Evolutionary conservation across 2,797 vertebrate genomes (phyloP).

Genomic region (Falco biarmicus): DNA sequence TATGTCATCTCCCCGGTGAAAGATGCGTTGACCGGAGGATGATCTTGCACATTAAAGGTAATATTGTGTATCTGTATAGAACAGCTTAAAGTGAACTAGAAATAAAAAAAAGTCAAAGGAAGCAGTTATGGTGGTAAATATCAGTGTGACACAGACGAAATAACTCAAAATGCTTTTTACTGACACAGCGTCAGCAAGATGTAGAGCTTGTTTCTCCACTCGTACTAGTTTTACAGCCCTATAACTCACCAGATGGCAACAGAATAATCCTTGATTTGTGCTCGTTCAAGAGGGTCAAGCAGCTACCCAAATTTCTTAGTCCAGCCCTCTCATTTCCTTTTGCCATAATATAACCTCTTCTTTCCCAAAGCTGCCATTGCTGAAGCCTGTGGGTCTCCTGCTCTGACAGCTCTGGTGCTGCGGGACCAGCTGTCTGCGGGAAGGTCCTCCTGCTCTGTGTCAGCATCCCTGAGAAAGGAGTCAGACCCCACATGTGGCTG

Average conservation of each 20-base stretch:
- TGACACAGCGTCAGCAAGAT: not conserved
- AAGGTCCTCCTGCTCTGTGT: not conserved
- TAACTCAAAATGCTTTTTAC: slow-evolving; percentile 52
- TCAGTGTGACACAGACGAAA: not conserved
- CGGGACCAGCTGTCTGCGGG: accelerated
- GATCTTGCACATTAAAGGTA: slow-evolving; percentile 17
- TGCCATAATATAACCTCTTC: not conserved
- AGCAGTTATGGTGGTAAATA: slow-evolving; percentile 37
- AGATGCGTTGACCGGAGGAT: not conserved
- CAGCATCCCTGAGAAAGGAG: not conserved
- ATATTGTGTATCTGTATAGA: slow-evolving; percentile 28
- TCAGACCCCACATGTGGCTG: not conserved
- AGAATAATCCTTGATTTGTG: slow-evolving; percentile 44
- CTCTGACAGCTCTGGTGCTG: not conserved
- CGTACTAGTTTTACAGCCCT: slow-evolving; percentile 12
- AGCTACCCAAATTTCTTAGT: slow-evolving; percentile 8
- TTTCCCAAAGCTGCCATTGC: not conserved
- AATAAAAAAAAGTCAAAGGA: slow-evolving; percentile 34
- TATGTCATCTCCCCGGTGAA: not conserved
- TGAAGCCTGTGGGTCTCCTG: not conserved
- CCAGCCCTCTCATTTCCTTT: not conserved
- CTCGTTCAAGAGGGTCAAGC: slow-evolving; percentile 11
- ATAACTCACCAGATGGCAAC: slow-evolving; percentile 17
- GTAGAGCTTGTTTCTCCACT: slow-evolving; percentile 30
- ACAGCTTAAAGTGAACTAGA: not conserved